These are phyloP conservation scores for Triops longicaudatus DNA, from an alignment of 1,140 invertebrate species.

Conservation along the genomic window DNA sequence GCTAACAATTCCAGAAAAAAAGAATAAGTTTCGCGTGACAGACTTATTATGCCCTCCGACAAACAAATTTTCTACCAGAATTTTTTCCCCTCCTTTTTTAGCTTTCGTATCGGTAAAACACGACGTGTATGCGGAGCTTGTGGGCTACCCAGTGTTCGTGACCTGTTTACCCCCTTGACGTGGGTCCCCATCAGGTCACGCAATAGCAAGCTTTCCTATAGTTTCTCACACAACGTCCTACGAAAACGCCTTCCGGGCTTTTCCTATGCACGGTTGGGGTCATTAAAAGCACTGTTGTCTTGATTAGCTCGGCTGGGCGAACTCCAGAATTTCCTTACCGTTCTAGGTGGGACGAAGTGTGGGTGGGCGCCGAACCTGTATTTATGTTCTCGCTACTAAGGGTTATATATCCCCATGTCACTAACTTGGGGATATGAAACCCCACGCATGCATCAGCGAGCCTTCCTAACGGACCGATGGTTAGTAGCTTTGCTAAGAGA, in stretches of 20 bases:
- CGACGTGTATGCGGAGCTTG: neutral
- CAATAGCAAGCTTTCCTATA: neutral
- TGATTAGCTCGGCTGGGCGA: neutral
- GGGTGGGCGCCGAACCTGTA: no score
- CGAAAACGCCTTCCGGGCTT: neutral
- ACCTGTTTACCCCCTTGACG: neutral
- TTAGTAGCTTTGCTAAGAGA: no score
- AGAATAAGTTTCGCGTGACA: neutral
- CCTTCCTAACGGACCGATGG: no score
- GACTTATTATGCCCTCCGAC: neutral
- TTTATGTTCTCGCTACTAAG: no score
- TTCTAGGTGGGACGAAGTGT: no score
- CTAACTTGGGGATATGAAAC: no score
- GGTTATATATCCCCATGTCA: no score
- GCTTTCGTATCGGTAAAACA: neutral
- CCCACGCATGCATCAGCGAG: no score
- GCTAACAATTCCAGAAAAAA: neutral
- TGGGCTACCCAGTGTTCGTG: conserved; percentile 10
- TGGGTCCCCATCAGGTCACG: neutral
- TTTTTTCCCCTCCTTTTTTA: neutral
- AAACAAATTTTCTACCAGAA: neutral
- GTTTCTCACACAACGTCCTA: neutral
- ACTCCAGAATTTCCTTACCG: neutral
- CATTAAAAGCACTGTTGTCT: neutral
- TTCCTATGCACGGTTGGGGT: neutral